Conservation (phyloP, 2,888 invertebrate species). For the Euproctis similis region DNA sequence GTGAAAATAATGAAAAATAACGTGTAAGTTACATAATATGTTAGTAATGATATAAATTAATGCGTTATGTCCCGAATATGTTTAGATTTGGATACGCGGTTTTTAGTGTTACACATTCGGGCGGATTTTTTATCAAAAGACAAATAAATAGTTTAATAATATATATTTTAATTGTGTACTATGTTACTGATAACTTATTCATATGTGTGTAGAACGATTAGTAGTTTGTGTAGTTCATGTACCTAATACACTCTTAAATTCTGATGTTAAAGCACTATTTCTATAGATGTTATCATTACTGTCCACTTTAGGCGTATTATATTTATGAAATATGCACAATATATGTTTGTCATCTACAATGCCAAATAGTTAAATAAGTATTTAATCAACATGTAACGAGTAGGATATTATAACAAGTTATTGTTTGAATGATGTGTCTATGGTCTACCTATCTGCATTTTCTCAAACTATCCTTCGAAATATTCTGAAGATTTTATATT, state of each 20-base stretch:
- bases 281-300: no score
- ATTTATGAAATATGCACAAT: no score
- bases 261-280: conserved; percentile 25
- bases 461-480: conserved; percentile 41
- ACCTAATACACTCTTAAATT: no score
- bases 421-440: conserved; percentile 25
- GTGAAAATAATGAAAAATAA: no score
- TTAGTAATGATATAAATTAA: no score
- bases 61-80: no score
- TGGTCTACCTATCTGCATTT: conserved; percentile 23
- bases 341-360: conserved; percentile 27
- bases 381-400: no score
- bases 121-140: conserved; percentile 24
- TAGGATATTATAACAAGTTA: conserved; percentile 25
- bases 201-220: conserved; percentile 30
- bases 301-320: no score
- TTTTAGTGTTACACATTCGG: conserved; percentile 7
- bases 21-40: no score
- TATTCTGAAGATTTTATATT: conserved; percentile 54
- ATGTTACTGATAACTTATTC: conserved; percentile 30
- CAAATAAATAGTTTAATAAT: conserved; percentile 26
- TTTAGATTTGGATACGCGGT: no score
- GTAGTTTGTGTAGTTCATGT: conserved; percentile 34
- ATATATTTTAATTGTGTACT: conserved; percentile 18
- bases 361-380: conserved; percentile 39